These are phyloP conservation scores for Stomatorhinus ivindoensis DNA, from an alignment of 2,113 vertebrate species.

Conservation along the genomic window DNA sequence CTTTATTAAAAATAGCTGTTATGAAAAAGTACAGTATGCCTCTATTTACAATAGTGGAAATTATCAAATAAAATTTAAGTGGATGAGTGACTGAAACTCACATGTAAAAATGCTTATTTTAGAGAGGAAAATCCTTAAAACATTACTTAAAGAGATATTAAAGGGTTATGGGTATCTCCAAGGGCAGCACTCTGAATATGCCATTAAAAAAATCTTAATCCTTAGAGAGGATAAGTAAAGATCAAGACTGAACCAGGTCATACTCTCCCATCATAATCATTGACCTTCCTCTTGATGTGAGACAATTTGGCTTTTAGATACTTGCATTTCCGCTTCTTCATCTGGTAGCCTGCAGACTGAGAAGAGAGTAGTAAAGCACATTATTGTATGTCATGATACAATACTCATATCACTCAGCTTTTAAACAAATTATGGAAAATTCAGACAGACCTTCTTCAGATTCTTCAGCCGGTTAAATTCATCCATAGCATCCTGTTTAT, in stretches of 20 bases:
- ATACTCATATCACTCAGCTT: not conserved
- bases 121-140: not conserved
- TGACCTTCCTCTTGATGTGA: conserved; percentile 77
- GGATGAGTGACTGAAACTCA: not conserved
- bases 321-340: conserved; percentile 68
- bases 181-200: not conserved
- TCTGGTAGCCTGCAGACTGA: conserved; percentile 73
- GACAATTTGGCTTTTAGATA: conserved; percentile 71
- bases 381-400: not conserved
- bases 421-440: not conserved
- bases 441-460: conserved; percentile 57
- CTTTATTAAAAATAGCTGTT: not conserved
- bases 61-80: not conserved
- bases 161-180: not conserved
- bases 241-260: conserved; percentile 31
- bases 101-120: not conserved
- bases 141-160: not conserved
- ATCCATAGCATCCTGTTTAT: conserved; percentile 56
- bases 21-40: not conserved
- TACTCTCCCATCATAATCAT: conserved; percentile 65
- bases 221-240: not conserved
- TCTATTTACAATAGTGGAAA: not conserved
- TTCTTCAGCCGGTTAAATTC: conserved; percentile 62
- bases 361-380: not conserved
- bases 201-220: not conserved